Evolutionary conservation across 2,113 vertebrate species (phyloP), one percentile per base, ranked within the genome.

Genomic region (Ageneiosus marmoratus): DNA sequence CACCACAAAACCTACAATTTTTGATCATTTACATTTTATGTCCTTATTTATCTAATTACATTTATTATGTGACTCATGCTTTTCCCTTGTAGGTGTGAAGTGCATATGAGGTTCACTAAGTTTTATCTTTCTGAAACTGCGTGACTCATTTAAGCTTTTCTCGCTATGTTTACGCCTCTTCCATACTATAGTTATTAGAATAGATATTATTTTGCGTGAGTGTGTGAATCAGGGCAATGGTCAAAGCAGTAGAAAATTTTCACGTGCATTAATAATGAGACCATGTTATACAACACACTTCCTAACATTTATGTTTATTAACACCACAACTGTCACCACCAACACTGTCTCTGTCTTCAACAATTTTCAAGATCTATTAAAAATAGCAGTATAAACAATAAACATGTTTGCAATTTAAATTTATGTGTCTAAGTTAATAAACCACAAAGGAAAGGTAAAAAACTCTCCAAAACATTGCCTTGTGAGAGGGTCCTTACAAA

Each of bases 401-500:
- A 58, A 56, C 32, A 16, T 7, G 37, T 77, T 56, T n/a, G 27
- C 46, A 34, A 58, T 32, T 62, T 76, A 46, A 79, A 32, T 77
- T 50, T n/a, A 58, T 12, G 10, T 72, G 74, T 24, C 18, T 29
- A 79, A 8, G n/a, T 55, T 62, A 79, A 58, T 79, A 50, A 79
- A 85, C 77, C 67, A 50, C 56, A 84, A 44, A 67, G 32, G 63
- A 60, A 86, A 74, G 15, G 15, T 20, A 62, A 70, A 78, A 78
- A 65, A 75, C 69, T 32, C n/a, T 67, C 77, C 16, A 78, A 83
- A 78, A 58, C 41, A 79, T 69, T 55, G 34, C 24, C 55, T 79
- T 83, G 65, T 72, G 86, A 83, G 86, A 87, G 83, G 83, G 83
- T 85, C 81, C 86, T 87, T 84, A 37, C 1, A 12, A 18, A 24